Evolutionary conservation across 2,888 invertebrate genomes (phyloP), one percentile per base, ranked within the genome.

Genomic region (Stratiomys singularior): DNA sequence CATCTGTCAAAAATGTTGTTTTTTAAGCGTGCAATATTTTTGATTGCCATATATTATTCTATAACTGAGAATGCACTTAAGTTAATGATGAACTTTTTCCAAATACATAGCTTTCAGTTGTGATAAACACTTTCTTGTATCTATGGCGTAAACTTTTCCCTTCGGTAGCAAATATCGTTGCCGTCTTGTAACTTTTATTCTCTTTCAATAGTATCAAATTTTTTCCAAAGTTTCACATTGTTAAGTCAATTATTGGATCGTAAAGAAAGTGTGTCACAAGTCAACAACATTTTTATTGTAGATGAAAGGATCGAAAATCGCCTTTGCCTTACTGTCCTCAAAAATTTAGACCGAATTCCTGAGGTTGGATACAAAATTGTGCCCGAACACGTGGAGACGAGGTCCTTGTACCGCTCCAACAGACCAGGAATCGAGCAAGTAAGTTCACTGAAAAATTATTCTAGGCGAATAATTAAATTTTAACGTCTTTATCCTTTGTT

Each of bases 381-480:
- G 0, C 96, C 96, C 0, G 97, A 98, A 85, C 97, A 98, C 86
- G 93, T 98, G 5, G 98, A 98, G 86, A 94, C 94, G 0, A 90
- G 98, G 76, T 90, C 93, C 0, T 89, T 98, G 15, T 94, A 90
- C 84, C 91, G 93, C 82, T 90, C 91, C 0, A 89, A 91, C 37
- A 92, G 92, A 83, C 94, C 94, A 0, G 94, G 93, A 37, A 89
- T 94, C 28, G 91, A 91, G 82, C 92, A 94, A 88, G 94, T 93
- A 77, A 18, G 44, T 47, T 63, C 18, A 52, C 18, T 69, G 37
- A 37, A 37, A 9, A 37, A 37, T 5, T 69, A 21, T 60, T 25
- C 37, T 37, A 37, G 9, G 9, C 37, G 37, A 37, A 37, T 37
- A 37, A 37, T 37, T 37, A 37, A 5, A 5, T 9, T 3, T 9